Evolutionary conservation across 2,113 vertebrate genomes (phyloP).

Genomic region (Aptenodytes patagonicus): DNA sequence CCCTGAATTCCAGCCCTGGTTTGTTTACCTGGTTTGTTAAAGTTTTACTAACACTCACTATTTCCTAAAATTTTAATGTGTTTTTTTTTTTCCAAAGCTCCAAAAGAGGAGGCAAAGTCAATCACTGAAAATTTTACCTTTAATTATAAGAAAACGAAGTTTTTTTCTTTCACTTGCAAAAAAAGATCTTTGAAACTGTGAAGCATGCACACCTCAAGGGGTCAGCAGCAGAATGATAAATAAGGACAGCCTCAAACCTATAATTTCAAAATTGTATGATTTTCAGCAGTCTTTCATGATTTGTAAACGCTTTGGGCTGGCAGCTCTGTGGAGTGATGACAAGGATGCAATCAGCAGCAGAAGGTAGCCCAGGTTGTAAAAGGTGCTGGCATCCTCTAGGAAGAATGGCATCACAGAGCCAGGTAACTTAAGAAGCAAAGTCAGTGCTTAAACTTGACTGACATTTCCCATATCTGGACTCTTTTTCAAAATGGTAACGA

Average conservation of each 20-base stretch:
- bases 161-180: not conserved
- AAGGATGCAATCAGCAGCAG: not conserved
- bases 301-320: not conserved
- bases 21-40: not conserved
- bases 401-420: not conserved
- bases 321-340: not conserved
- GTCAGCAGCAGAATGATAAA: not conserved
- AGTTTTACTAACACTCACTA: not conserved
- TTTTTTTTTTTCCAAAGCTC: not conserved
- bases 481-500: not conserved
- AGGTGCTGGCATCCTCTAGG: not conserved
- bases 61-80: not conserved
- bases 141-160: accelerated
- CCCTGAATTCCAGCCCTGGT: not conserved
- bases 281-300: not conserved
- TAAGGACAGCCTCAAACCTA: not conserved
- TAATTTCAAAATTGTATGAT: not conserved
- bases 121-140: not conserved
- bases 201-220: not conserved
- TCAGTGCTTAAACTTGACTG: not conserved
- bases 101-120: not conserved
- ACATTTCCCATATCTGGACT: not conserved
- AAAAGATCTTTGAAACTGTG: not conserved
- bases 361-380: not conserved
- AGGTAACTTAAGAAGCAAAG: not conserved